A percentile compares a stretch with the other conserved stretches of the same genome.
phyloP scores from a whole-genome alignment of 1,140 invertebrate genomes.

The Rhyacophila brunnea region DNA sequence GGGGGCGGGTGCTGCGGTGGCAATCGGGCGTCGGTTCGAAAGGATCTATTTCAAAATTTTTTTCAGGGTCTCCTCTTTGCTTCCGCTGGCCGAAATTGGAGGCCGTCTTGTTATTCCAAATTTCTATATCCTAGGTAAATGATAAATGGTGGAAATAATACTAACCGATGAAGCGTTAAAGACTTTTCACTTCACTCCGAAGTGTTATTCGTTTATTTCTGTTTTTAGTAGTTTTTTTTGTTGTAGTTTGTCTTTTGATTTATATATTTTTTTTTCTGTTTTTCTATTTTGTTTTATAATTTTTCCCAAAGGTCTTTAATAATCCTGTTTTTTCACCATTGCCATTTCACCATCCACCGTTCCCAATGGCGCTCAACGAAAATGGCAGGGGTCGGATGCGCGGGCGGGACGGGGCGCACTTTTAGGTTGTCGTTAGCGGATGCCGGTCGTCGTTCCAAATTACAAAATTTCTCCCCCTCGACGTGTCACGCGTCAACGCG shows the following conservation, averaged over 20 bases:
- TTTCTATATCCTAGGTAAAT: constrained; percentile 4
- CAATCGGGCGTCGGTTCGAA: constrained; percentile 51
- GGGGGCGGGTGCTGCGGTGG: constrained; percentile 54
- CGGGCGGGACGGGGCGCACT: not conserved
- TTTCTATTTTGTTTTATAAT: constrained; percentile 23
- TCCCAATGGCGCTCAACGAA: constrained; percentile 8
- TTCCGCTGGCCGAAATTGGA: constrained; percentile 45
- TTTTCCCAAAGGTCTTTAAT: constrained; percentile 27
- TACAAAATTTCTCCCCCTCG: not conserved
- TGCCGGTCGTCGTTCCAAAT: not conserved
- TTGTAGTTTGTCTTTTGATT: not conserved
- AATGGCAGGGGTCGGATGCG: constrained; percentile 1
- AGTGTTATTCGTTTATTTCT: too few relatives aligned
- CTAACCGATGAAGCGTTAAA: not conserved
- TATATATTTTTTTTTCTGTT: constrained; percentile 7
- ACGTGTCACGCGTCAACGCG: not conserved
- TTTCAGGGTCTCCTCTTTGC: constrained; percentile 87
- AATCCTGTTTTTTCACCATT: constrained; percentile 1
- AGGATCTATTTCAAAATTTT: constrained; percentile 53
- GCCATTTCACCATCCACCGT: not conserved
- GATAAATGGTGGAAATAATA: constrained; percentile 1
- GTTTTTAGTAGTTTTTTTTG: not conserved
- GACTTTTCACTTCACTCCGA: not conserved
- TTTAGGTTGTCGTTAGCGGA: not conserved
- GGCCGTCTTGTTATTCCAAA: not conserved